Evolutionary conservation across 2,113 vertebrate species (phyloP).

Genomic region (Promerops cafer): DNA sequence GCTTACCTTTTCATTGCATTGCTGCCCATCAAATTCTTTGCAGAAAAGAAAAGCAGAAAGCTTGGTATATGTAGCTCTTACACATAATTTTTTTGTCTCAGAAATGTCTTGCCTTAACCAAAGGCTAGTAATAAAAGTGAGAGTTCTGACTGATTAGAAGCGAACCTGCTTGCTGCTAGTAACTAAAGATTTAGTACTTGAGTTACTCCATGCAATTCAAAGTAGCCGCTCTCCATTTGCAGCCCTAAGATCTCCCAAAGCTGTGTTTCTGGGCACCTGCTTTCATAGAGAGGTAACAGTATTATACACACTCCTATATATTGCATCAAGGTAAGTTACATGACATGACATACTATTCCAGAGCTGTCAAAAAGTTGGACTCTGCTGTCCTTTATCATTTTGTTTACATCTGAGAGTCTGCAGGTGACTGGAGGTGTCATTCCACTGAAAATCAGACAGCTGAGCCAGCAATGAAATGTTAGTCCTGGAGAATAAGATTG

Average conservation of each 20-base stretch:
- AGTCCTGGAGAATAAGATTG: not conserved
- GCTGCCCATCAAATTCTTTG: not conserved
- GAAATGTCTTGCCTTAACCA: not conserved
- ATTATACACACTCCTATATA: not conserved
- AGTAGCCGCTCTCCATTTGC: not conserved
- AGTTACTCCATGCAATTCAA: not conserved
- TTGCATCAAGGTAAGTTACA: not conserved
- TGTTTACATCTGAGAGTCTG: not conserved
- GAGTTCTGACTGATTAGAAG: not conserved
- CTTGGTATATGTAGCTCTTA: not conserved
- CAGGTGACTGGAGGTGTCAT: not conserved
- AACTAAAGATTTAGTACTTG: not conserved
- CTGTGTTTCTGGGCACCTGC: not conserved
- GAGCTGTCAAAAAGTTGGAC: not conserved
- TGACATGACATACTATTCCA: not conserved
- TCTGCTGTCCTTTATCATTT: not conserved
- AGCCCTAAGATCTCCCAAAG: not conserved
- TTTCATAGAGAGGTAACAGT: not conserved
- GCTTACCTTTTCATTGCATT: not conserved
- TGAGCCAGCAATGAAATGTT: not conserved
- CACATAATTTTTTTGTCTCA: not conserved
- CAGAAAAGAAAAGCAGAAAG: not conserved
- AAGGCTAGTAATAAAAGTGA: not conserved
- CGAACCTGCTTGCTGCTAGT: not conserved
- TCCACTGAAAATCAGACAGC: not conserved